Percentiles rank a stretch among this genome's conserved stretches.
Conservation (phyloP, 2,888 invertebrate species). For the Diplolepis rosae region DNA sequence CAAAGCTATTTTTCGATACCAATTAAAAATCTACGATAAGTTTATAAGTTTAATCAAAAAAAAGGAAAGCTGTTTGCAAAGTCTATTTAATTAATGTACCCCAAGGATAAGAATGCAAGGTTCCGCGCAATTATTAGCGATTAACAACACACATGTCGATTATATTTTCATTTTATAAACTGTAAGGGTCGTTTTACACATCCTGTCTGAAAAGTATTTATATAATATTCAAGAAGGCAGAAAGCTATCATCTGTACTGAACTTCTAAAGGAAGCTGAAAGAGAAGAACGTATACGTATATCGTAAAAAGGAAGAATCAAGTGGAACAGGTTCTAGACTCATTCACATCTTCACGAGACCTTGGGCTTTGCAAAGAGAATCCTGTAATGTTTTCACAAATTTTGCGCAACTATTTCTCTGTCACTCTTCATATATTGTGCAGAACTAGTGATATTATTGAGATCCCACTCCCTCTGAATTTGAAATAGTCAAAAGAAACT, state of each 20-base stretch:
- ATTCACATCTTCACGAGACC: slow-evolving; percentile 67
- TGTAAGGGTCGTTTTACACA: not conserved
- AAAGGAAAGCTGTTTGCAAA: not conserved
- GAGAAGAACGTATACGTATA: slow-evolving; percentile 42
- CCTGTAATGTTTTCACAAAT: not conserved
- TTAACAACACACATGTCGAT: not conserved
- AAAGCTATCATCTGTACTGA: slow-evolving; percentile 7
- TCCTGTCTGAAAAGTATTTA: not conserved
- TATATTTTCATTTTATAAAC: not conserved
- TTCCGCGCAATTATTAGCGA: not conserved
- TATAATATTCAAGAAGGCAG: not conserved
- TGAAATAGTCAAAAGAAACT: too few relatives aligned
- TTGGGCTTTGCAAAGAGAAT: slow-evolving; percentile 63
- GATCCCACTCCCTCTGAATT: too few relatives aligned
- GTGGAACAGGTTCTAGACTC: slow-evolving; percentile 68
- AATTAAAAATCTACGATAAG: not conserved
- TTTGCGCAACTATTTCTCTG: too few relatives aligned
- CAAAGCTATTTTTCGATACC: not conserved
- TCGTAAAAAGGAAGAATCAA: slow-evolving; percentile 35
- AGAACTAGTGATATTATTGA: too few relatives aligned
- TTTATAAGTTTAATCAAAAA: not conserved
- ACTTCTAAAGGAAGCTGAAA: slow-evolving; percentile 53
- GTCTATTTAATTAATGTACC: not conserved
- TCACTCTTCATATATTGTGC: too few relatives aligned
- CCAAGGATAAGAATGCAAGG: not conserved